Conservation (phyloP, 2,797 vertebrate species). For the Muraenolepis orangiensis region DNA sequence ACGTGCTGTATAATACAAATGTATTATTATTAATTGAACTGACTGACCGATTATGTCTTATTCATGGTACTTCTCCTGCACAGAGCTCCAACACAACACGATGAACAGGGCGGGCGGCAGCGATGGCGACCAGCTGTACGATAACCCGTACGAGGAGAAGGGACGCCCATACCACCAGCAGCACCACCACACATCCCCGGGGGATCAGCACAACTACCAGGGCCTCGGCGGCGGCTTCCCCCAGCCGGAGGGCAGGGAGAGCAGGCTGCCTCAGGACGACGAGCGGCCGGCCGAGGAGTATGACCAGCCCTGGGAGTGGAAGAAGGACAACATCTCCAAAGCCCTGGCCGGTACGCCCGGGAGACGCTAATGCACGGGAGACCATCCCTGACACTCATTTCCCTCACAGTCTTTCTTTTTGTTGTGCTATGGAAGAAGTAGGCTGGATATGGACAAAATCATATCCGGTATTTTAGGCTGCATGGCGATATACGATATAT, state of each 20-base stretch:
- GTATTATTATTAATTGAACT: not conserved
- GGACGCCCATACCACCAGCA: slow-evolving; percentile 32
- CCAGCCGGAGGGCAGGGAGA: slow-evolving; percentile 61
- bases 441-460: too few relatives aligned
- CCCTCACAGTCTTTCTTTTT: too few relatives aligned
- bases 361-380: too few relatives aligned
- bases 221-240: slow-evolving; percentile 30
- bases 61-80: not conserved
- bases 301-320: slow-evolving; percentile 95
- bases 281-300: slow-evolving; percentile 88
- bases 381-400: too few relatives aligned
- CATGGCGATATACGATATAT: too few relatives aligned
- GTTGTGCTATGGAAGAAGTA: too few relatives aligned
- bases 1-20: too few relatives aligned
- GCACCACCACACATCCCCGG: slow-evolving; percentile 9
- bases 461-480: too few relatives aligned
- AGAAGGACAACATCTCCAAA: slow-evolving; percentile 88
- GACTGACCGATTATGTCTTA: too few relatives aligned
- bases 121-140: slow-evolving; percentile 78
- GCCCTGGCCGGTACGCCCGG: slow-evolving; percentile 80
- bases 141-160: slow-evolving; percentile 84
- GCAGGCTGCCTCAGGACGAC: slow-evolving; percentile 82
- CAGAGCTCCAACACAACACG: slow-evolving; percentile 63
- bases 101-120: slow-evolving; percentile 39
- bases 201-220: slow-evolving; percentile 22